Conservation (phyloP, 2,797 vertebrate genomes). For the Zalophus californianus region DNA sequence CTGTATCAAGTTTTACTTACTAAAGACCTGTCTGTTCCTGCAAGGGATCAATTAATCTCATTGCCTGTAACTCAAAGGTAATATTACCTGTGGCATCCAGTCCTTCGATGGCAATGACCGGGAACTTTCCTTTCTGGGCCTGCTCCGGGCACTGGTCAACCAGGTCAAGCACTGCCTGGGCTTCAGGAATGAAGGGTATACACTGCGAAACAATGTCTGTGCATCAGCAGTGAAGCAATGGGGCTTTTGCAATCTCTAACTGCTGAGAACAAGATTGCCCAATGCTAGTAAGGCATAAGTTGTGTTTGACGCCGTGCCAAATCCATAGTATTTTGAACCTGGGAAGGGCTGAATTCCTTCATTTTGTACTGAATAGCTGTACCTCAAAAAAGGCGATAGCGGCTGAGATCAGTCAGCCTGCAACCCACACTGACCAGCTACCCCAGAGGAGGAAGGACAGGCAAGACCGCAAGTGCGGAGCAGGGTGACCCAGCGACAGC, state of each 20-base stretch:
- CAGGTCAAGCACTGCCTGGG: slow-evolving; percentile 88
- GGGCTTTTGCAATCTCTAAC: accelerated
- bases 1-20: too few species aligned
- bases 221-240: background rate
- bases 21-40: background rate
- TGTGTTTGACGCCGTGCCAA: accelerated
- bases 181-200: slow-evolving; percentile 91
- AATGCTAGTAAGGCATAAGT: accelerated
- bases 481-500: accelerated
- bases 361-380: background rate
- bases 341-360: background rate
- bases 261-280: accelerated
- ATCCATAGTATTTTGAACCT: background rate
- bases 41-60: background rate
- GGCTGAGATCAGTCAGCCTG: background rate
- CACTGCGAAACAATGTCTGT: slow-evolving; percentile 87
- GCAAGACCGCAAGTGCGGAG: accelerated
- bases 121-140: slow-evolving; percentile 88
- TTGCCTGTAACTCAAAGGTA: background rate
- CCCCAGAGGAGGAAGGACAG: background rate
- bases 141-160: slow-evolving; percentile 86
- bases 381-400: background rate
- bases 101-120: slow-evolving; percentile 94
- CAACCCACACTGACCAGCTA: background rate
- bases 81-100: slow-evolving; percentile 95